A percentile compares a stretch with the other conserved stretches of the same genome.
Evolutionary conservation across 2,797 vertebrate species (phyloP).

Genomic region (Molossus molossus): DNA sequence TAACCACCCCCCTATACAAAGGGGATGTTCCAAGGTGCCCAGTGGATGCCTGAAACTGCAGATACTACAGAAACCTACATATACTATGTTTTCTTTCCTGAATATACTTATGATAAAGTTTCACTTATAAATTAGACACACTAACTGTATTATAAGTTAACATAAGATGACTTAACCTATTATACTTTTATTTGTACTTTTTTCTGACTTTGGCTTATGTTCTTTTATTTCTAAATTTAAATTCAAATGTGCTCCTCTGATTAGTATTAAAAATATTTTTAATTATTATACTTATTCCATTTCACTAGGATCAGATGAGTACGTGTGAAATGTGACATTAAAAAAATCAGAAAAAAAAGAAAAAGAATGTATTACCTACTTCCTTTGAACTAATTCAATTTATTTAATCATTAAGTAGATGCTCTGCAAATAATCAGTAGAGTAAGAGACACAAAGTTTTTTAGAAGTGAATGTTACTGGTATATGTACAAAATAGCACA

Average conservation of each 20-base stretch:
- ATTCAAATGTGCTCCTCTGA: conserved; percentile 31
- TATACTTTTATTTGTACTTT: conserved; percentile 34
- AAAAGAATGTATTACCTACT: not conserved
- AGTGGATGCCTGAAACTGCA: not conserved
- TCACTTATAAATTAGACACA: not conserved
- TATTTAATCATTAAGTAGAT: conserved; percentile 18
- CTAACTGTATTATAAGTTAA: not conserved
- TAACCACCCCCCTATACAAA: not conserved
- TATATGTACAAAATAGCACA: not conserved
- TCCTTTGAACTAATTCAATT: not conserved
- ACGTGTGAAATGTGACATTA: not conserved
- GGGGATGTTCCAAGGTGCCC: not conserved
- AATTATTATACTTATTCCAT: conserved; percentile 48
- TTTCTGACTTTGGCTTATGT: not conserved
- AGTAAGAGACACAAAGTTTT: not conserved
- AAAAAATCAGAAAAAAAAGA: conserved; percentile 46
- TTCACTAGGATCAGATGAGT: not conserved
- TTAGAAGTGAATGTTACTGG: not conserved
- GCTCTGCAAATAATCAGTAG: not conserved
- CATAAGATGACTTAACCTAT: not conserved
- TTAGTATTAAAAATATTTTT: conserved; percentile 29
- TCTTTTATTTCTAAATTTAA: conserved; percentile 60
- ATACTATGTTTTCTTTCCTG: not conserved
- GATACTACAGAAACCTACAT: not conserved
- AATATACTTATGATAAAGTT: not conserved